Percentiles rank a stretch among this genome's conserved stretches.
Conservation (phyloP, 2,797 vertebrate species). For the Darevskia nairensis region DNA sequence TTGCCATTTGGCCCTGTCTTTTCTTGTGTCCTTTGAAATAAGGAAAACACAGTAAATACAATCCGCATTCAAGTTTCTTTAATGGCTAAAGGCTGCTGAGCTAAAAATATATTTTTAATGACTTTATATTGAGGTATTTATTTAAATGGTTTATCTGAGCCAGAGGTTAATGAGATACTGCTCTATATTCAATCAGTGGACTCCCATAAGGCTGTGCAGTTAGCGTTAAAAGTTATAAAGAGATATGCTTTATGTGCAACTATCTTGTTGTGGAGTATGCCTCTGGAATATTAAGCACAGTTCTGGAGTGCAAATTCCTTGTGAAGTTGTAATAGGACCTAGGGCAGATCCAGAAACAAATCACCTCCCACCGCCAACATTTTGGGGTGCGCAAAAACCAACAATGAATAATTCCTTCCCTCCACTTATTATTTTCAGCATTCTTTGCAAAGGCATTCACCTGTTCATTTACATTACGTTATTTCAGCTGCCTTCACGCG, state of each 20-base stretch:
- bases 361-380: not conserved
- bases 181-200: slow-evolving; percentile 33
- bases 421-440: not conserved
- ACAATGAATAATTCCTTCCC: no score
- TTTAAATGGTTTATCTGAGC: slow-evolving; percentile 37
- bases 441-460: not conserved
- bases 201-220: slow-evolving; percentile 23
- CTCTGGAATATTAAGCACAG: slow-evolving; percentile 25
- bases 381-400: not conserved
- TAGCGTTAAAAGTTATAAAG: slow-evolving; percentile 35
- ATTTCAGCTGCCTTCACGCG: not conserved
- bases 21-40: not conserved
- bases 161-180: slow-evolving; percentile 36
- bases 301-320: slow-evolving; percentile 9
- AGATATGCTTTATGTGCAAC: slow-evolving; percentile 27
- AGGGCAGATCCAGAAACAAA: not conserved
- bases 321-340: not conserved
- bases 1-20: not conserved
- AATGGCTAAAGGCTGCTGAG: slow-evolving; percentile 9
- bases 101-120: slow-evolving; percentile 41
- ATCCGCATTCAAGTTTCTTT: slow-evolving; percentile 25
- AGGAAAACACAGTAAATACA: slow-evolving; percentile 22
- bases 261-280: slow-evolving; percentile 9
- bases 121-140: slow-evolving; percentile 44
- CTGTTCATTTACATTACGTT: not conserved